Evolutionary conservation across 2,888 invertebrate genomes (phyloP).

Genomic region (Platycheirus rosarum): DNA sequence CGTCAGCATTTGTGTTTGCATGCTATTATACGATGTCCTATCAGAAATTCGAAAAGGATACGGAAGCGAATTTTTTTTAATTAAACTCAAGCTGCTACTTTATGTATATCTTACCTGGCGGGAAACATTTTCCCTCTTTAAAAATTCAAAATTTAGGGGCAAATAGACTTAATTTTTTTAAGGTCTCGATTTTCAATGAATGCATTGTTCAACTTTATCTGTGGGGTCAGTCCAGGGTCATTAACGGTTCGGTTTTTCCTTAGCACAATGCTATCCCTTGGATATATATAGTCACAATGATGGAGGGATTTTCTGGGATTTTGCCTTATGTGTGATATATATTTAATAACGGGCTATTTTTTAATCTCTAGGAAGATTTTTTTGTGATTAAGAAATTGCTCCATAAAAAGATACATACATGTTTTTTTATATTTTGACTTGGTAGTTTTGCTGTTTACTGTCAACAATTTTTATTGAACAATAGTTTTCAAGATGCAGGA

Average conservation of each 20-base stretch:
- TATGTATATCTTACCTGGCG: slow-evolving; percentile 49
- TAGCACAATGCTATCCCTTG: slow-evolving; percentile 19
- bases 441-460: too few species aligned
- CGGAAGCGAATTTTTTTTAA: slow-evolving; percentile 56
- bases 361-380: slow-evolving; percentile 54
- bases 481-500: slow-evolving; percentile 26
- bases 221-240: slow-evolving; percentile 72
- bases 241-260: slow-evolving; percentile 59
- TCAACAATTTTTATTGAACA: slow-evolving; percentile 43
- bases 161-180: slow-evolving; percentile 36
- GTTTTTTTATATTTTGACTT: slow-evolving; percentile 27
- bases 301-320: slow-evolving; percentile 22
- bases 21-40: slow-evolving; percentile 46
- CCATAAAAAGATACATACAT: background rate
- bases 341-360: slow-evolving; percentile 69
- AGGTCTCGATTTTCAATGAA: too few species aligned
- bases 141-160: slow-evolving; percentile 48
- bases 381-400: background rate
- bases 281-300: slow-evolving; percentile 12
- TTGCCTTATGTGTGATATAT: slow-evolving; percentile 5
- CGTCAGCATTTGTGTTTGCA: slow-evolving; percentile 49
- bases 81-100: slow-evolving; percentile 58
- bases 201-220: too few species aligned
- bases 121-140: slow-evolving; percentile 36
- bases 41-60: slow-evolving; percentile 49